phyloP scores from a whole-genome alignment of 2,113 vertebrate species.

The Pithys albifrons region DNA sequence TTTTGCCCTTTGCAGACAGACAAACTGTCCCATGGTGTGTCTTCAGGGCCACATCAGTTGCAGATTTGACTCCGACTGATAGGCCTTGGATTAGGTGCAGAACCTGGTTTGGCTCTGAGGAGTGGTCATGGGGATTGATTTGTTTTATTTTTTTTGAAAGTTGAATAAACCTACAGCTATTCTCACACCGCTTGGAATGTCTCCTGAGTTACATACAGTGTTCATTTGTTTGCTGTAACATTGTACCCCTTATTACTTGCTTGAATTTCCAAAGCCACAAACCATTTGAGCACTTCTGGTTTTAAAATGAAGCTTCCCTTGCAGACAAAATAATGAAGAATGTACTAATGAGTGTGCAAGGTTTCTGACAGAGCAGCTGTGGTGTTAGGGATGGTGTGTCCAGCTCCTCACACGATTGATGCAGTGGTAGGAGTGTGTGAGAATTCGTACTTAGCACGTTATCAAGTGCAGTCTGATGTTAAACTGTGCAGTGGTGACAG shows the following conservation, averaged over 20 bases:
- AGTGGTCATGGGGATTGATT: not conserved
- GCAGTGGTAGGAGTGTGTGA: not conserved
- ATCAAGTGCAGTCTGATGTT: not conserved
- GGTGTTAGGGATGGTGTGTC: not conserved
- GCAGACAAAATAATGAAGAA: not conserved
- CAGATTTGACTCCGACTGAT: not conserved
- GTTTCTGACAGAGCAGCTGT: not conserved
- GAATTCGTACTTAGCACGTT: not conserved
- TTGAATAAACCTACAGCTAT: not conserved
- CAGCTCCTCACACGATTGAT: not conserved
- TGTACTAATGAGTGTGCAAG: not conserved
- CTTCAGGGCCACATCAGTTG: not conserved
- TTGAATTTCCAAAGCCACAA: not conserved
- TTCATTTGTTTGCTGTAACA: not conserved
- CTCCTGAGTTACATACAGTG: not conserved
- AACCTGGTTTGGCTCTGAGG: not conserved
- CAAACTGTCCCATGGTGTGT: not conserved
- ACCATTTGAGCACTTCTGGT: not conserved
- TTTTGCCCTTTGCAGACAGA: not conserved
- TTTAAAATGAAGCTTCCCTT: constrained; percentile 17
- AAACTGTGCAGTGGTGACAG: not conserved
- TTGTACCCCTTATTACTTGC: not conserved
- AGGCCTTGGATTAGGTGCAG: not conserved
- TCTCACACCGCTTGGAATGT: not conserved
- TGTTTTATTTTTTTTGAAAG: not conserved